Base-by-base conservation (phyloP, 1,140 invertebrate genomes). In the Adoxophyes honmai region DNA sequence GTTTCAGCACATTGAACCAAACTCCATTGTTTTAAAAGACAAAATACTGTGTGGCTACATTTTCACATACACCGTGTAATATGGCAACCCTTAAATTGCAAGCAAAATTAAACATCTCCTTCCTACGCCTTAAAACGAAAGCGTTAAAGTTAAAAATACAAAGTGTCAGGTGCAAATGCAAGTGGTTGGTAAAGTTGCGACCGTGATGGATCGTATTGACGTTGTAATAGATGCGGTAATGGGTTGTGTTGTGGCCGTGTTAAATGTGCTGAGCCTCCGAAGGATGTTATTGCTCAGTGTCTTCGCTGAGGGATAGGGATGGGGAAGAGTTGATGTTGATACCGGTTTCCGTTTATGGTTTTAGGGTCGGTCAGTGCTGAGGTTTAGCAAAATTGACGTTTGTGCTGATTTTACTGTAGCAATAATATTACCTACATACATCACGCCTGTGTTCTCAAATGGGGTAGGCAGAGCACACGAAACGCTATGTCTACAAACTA, bases 261-360 rank as follows among this genome's bases (percentile, higher is more conserved):
- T 78, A 80, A 81, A 79, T 77, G 73, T 81, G 75, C 68, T 62
- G 59, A 67, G 71, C 70, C 73, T 73, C 58, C 58, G 62, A 66
- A 83, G 76, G 81, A 85, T 81, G 81, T 85, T 81, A 85, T 85
- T 83, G 75, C 70, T 86, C 82, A 86, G 80, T 86, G 82, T 86
- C 82, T 77, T 80, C 80, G 66, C 56, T 68, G 59, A 62, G 60
- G 65, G 66, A 70, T 80, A 80, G 78, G 75, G 77, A 77, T 75
- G 73, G 66, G 72, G 69, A 56, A 34, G 14, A 34, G 57, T 1
- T 36, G 18, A 21, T 21, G 11, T 15, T 11, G 38, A 7, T 15
- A 39, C 7, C n/a, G 9, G 8, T 38, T 38, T 38, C 13, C 2
- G 36, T 0, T 5, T 5, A 4, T 9, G n/a, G n/a, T n/a, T n/a